Percentiles rank a stretch among this genome's conserved stretches.
These are phyloP conservation scores for Drosophila gaucha DNA, from an alignment of 2,888 invertebrate genomes.

Conservation along the genomic window DNA sequence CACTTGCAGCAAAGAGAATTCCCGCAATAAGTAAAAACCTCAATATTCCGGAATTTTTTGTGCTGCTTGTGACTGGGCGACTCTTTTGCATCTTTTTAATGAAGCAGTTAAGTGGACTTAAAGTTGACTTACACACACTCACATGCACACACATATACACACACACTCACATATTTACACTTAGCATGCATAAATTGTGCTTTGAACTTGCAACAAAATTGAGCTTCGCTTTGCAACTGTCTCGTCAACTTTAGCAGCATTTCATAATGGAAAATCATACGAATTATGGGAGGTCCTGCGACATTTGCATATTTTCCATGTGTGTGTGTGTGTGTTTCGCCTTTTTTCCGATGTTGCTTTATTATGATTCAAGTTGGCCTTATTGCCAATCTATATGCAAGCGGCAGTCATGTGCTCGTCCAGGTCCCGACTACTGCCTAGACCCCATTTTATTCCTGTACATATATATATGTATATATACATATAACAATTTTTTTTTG, in stretches of 20 bases:
- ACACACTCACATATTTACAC: conserved; percentile 10
- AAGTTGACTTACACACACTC: conserved; percentile 11
- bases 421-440: conserved; percentile 27
- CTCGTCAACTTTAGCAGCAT: conserved; percentile 57
- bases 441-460: conserved; percentile 32
- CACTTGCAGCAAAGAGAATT: conserved; percentile 17
- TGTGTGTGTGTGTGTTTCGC: conserved; percentile 13
- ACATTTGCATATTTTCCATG: conserved; percentile 69
- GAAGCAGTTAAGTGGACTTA: conserved; percentile 27
- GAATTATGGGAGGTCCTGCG: conserved; percentile 63
- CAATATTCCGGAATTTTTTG: background rate
- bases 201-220: conserved; percentile 46
- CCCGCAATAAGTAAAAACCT: background rate
- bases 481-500: conserved; percentile 21
- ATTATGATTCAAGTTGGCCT: conserved; percentile 72
- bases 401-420: conserved; percentile 48
- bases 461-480: conserved; percentile 8
- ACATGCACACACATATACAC: background rate
- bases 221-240: conserved; percentile 34
- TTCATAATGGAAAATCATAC: conserved; percentile 65
- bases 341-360: conserved; percentile 38
- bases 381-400: conserved; percentile 77
- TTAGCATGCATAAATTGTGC: conserved; percentile 49
- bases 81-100: conserved; percentile 43
- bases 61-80: background rate